phyloP scores from a whole-genome alignment of 2,113 vertebrate genomes.

The Lampris megalopsis region DNA sequence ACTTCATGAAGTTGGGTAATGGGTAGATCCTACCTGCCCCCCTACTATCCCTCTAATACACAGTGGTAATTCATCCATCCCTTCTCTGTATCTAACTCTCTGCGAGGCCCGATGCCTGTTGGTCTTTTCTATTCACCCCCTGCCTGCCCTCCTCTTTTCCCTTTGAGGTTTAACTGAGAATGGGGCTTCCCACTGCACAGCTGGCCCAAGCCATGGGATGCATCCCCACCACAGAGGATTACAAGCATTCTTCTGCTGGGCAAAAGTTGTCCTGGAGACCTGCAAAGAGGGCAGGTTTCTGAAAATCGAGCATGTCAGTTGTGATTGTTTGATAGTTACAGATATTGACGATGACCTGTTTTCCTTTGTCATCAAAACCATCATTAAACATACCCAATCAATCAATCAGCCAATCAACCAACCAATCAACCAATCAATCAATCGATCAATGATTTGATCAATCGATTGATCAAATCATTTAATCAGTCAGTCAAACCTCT shows the following conservation, averaged over 20 bases:
- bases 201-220: constrained; percentile 61
- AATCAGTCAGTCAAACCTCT: too few relatives aligned
- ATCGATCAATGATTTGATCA: too few relatives aligned
- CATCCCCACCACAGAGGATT: constrained; percentile 66
- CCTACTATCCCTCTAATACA: constrained; percentile 17
- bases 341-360: background rate
- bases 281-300: constrained; percentile 29
- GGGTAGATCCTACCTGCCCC: constrained; percentile 41
- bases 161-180: constrained; percentile 74
- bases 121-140: constrained; percentile 48
- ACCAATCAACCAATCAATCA: too few relatives aligned
- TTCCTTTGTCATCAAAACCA: too few relatives aligned
- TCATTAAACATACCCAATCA: too few relatives aligned
- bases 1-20: constrained; percentile 32
- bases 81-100: constrained; percentile 51
- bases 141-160: constrained; percentile 52
- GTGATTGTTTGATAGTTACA: background rate
- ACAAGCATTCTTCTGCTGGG: constrained; percentile 64
- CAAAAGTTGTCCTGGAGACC: constrained; percentile 60
- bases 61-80: constrained; percentile 48
- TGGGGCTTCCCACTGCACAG: constrained; percentile 65
- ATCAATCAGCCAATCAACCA: too few relatives aligned
- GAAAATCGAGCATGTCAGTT: background rate
- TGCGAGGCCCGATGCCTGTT: constrained; percentile 31
- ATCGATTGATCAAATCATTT: too few relatives aligned